Evolutionary conservation across 2,113 vertebrate species (phyloP).

Genomic region (Channa maculata): DNA sequence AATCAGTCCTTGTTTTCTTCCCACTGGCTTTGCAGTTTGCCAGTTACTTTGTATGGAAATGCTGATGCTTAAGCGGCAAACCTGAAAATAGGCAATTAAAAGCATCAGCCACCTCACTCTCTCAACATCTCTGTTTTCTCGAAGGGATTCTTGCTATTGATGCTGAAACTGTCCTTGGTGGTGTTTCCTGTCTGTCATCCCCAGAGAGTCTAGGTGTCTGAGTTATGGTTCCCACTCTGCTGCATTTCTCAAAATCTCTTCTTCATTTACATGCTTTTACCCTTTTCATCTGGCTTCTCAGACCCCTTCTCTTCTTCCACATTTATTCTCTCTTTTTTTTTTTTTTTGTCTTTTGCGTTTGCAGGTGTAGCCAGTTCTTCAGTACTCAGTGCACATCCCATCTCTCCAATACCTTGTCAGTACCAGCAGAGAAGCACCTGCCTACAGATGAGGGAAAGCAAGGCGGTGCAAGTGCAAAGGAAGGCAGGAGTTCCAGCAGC

Average conservation of each 20-base stretch:
- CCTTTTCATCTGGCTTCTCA: not conserved
- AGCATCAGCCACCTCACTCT: slow-evolving; percentile 51
- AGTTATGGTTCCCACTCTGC: slow-evolving; percentile 7
- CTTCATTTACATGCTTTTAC: not conserved
- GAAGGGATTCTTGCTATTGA: slow-evolving; percentile 42
- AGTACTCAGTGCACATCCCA: slow-evolving; percentile 55
- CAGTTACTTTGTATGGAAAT: slow-evolving; percentile 64
- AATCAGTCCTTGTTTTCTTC: slow-evolving; percentile 40
- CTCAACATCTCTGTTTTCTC: slow-evolving; percentile 39
- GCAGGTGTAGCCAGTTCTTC: slow-evolving; percentile 33
- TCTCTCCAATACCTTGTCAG: slow-evolving; percentile 68
- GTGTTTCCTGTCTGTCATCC: slow-evolving; percentile 52
- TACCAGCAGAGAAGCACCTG: slow-evolving; percentile 46
- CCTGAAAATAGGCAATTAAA: slow-evolving; percentile 74
- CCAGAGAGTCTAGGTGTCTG: slow-evolving; percentile 30
- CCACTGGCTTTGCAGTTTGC: slow-evolving; percentile 30
- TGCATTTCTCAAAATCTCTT: slow-evolving; percentile 5
- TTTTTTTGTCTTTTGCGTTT: slow-evolving; percentile 26
- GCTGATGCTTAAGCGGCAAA: slow-evolving; percentile 61
- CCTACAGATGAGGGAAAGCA: slow-evolving; percentile 69
- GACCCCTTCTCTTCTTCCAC: too few relatives aligned
- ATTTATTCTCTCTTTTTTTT: not conserved
- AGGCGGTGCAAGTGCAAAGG: slow-evolving; percentile 11
- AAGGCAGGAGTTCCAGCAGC: slow-evolving; percentile 54
- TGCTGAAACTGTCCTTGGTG: slow-evolving; percentile 69